phyloP scores from a whole-genome alignment of 2,113 vertebrate genomes.

The Paedocypris sp. region DNA sequence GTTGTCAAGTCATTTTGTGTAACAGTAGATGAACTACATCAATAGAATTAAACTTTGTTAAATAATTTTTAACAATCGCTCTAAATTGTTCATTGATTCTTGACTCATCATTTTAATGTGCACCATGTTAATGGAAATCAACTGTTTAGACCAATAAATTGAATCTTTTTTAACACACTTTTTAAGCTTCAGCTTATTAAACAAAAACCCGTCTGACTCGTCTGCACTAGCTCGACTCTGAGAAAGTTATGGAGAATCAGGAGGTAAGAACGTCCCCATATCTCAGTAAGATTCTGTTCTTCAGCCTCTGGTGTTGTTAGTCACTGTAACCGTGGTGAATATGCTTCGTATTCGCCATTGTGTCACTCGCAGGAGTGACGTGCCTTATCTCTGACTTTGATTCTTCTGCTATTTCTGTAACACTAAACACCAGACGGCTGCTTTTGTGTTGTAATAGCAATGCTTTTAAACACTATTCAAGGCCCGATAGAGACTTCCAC shows the following conservation, averaged over 20 bases:
- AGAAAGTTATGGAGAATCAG: slow-evolving; percentile 93
- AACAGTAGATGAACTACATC: slow-evolving; percentile 79
- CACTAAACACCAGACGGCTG: slow-evolving; percentile 82
- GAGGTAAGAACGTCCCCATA: slow-evolving; percentile 92
- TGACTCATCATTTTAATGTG: slow-evolving; percentile 84
- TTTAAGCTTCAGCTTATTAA: slow-evolving; percentile 93
- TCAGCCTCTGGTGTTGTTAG: slow-evolving; percentile 68
- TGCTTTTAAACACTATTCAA: slow-evolving; percentile 82
- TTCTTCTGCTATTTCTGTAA: slow-evolving; percentile 51
- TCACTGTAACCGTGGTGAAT: slow-evolving; percentile 75
- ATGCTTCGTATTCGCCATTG: slow-evolving; percentile 71
- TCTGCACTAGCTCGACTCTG: slow-evolving; percentile 89
- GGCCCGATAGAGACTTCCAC: slow-evolving; percentile 84
- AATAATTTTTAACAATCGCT: slow-evolving; percentile 82
- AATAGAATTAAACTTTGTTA: slow-evolving; percentile 81
- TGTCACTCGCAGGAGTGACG: slow-evolving; percentile 73
- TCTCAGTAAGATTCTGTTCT: slow-evolving; percentile 73
- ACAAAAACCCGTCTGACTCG: slow-evolving; percentile 89
- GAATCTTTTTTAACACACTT: slow-evolving; percentile 87
- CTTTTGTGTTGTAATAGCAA: slow-evolving; percentile 88
- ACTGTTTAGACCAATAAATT: slow-evolving; percentile 88
- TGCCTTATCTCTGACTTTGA: slow-evolving; percentile 73
- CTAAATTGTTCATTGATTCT: slow-evolving; percentile 82
- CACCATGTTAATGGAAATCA: slow-evolving; percentile 80
- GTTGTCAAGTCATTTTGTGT: slow-evolving; percentile 82